Conservation (phyloP, 2,797 vertebrate genomes). For the Rhadinocentrus ornatus region DNA sequence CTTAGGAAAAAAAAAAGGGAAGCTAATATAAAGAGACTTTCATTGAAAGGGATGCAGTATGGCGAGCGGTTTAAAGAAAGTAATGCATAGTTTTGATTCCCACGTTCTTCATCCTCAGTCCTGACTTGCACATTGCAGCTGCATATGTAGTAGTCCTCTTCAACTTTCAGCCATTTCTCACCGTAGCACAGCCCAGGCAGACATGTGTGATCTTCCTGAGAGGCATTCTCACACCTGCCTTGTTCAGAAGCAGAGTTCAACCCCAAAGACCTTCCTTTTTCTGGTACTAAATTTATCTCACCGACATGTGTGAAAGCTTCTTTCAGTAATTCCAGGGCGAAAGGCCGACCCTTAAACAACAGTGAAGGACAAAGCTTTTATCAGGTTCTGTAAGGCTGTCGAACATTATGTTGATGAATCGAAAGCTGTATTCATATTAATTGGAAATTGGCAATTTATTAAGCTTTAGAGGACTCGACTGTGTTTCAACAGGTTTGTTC, state of each 20-base stretch:
- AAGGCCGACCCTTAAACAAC: constrained; percentile 20
- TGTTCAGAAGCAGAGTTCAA: constrained; percentile 59
- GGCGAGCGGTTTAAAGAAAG: constrained; percentile 19
- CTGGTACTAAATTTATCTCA: constrained; percentile 62
- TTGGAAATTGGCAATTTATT: constrained; percentile 37
- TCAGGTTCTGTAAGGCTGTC: constrained; percentile 8
- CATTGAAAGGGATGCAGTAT: constrained; percentile 1
- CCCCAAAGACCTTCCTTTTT: constrained; percentile 42
- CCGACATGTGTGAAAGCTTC: constrained; percentile 66
- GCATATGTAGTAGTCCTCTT: constrained; percentile 28
- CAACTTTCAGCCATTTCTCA: constrained; percentile 66
- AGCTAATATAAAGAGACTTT: constrained; percentile 3
- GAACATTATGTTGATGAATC: neutral
- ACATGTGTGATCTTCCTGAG: constrained; percentile 74
- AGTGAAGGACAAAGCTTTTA: constrained; percentile 36
- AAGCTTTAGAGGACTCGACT: constrained; percentile 6
- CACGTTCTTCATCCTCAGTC: neutral
- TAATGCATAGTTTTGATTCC: constrained; percentile 14
- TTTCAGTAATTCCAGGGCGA: constrained; percentile 40
- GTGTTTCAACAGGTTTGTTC: constrained; percentile 5
- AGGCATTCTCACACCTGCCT: constrained; percentile 79
- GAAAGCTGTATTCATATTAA: constrained; percentile 13
- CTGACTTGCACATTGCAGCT: constrained; percentile 21
- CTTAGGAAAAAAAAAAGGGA: neutral
- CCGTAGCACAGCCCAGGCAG: constrained; percentile 41